Base-by-base conservation (phyloP, 2,888 invertebrate species). In the Brachypterus glaber region DNA sequence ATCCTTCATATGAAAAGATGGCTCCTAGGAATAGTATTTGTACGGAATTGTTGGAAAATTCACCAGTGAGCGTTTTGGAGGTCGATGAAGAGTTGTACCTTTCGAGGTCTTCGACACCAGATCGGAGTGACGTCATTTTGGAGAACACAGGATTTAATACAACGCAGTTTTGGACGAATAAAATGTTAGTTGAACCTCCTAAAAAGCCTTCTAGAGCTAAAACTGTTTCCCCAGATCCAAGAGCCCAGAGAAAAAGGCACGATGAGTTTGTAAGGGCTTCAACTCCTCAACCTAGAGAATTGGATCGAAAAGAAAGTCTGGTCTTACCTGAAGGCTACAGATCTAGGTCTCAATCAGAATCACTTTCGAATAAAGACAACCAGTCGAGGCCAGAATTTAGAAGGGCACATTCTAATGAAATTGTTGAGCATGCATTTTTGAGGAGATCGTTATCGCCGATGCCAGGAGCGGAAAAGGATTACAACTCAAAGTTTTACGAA, bases 41-140 rank as follows among this genome's bases (percentile, higher is more conserved):
- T 61, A 63, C 49, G 50, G 66, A 52, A 64, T 41, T 68, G 60
- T 60, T 67, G 54, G 64, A 64, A 52, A 54, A 59, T 31, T 42
- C 52, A 16, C 35, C 34, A 30, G 45, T 52, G 14, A 51, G 50
- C 60, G 52, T 71, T 62, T 54, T 66, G 59, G 68, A 71, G 68
- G 57, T 66, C 53, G 58, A 65, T 62, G 57, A 71, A 58, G 58
- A 69, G 63, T 50, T 67, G 63, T 66, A 69, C 65, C 43, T 38
- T 11, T 51, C 52, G 3, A 45, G 40, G 17, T 52, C 50, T 8
- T 44, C 50, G 17, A 46, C 41, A 17, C 44, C 49, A 8, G 51
- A 46, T 30, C 47, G 46, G 35, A 31, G 46, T 9, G 45, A 48
- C 33, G 31, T 45, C 1, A 41, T 51, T 25, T 41, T 52, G 16